These are phyloP conservation scores for Cistogaster globosa DNA, from an alignment of 2,888 invertebrate species.

Conservation along the genomic window DNA sequence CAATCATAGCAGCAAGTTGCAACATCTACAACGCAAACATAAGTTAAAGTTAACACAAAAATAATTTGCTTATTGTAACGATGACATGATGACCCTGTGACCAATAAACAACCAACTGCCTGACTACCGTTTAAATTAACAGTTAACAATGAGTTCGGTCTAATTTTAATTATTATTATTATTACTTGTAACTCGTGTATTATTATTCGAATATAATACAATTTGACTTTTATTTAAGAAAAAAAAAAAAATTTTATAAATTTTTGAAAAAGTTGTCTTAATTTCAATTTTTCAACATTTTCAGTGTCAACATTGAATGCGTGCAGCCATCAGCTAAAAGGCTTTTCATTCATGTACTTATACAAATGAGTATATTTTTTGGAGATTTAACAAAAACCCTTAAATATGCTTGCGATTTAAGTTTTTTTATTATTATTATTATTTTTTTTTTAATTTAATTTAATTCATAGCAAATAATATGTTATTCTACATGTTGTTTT, in stretches of 20 bases:
- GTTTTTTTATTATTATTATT: background rate
- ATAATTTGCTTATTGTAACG: background rate
- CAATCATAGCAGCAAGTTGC: conserved; percentile 47
- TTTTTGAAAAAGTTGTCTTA: conserved; percentile 4
- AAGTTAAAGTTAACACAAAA: conserved; percentile 3
- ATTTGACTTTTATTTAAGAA: conserved; percentile 7
- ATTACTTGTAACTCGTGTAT: background rate
- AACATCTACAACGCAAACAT: conserved; percentile 31
- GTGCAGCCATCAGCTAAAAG: background rate
- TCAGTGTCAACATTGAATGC: conserved; percentile 31
- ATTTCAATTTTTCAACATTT: conserved; percentile 12
- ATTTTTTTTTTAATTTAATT: background rate
- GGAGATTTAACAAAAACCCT: conserved; percentile 1
- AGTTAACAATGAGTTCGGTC: conserved; percentile 34
- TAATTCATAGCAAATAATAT: conserved; percentile 38
- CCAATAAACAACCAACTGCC: conserved; percentile 1
- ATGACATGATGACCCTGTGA: background rate
- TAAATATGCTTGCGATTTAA: conserved; percentile 20
- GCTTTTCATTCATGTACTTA: background rate
- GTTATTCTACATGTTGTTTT: conserved; percentile 1
- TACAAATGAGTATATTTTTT: background rate
- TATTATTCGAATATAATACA: too few relatives aligned
- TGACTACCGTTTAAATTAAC: background rate
- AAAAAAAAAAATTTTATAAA: background rate
- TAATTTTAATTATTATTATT: conserved; percentile 49